phyloP scores from a whole-genome alignment of 2,797 vertebrate species.

The Taenioides sp. region DNA sequence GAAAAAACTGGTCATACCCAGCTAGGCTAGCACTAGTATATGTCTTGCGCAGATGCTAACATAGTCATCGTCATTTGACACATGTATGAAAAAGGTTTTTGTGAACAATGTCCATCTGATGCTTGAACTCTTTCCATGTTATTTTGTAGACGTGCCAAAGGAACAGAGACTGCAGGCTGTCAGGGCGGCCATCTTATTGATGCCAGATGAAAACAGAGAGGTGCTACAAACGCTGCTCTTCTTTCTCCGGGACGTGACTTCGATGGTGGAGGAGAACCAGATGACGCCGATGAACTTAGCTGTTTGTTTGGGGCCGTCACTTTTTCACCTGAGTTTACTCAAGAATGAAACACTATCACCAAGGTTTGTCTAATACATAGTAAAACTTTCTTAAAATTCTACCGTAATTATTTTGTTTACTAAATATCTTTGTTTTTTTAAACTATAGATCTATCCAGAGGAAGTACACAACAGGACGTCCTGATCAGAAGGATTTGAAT shows the following conservation, averaged over 20 bases:
- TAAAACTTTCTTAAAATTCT: background rate
- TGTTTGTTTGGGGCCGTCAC: constrained; percentile 94
- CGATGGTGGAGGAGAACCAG: constrained; percentile 92
- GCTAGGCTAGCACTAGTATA: too few relatives aligned
- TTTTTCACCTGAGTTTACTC: constrained; percentile 94
- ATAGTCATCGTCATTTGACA: background rate
- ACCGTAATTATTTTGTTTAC: background rate
- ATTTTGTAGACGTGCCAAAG: constrained; percentile 86
- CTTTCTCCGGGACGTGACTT: constrained; percentile 90
- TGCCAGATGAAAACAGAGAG: constrained; percentile 95
- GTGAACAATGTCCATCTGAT: background rate
- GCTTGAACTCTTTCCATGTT: background rate
- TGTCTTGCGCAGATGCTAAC: background rate
- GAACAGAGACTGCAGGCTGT: constrained; percentile 92
- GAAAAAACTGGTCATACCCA: background rate
- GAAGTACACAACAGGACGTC: constrained; percentile 93
- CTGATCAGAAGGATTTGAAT: constrained; percentile 96
- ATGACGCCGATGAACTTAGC: constrained; percentile 98
- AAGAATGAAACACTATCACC: constrained; percentile 91
- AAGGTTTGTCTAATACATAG: constrained; percentile 70
- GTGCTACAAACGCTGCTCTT: constrained; percentile 90
- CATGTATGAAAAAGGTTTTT: background rate
- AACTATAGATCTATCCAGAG: constrained; percentile 86
- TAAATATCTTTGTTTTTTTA: background rate
- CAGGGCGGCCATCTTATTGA: constrained; percentile 91